These are phyloP conservation scores for Gambusia holbrooki DNA, from an alignment of 2,113 vertebrate species.

Conservation along the genomic window DNA sequence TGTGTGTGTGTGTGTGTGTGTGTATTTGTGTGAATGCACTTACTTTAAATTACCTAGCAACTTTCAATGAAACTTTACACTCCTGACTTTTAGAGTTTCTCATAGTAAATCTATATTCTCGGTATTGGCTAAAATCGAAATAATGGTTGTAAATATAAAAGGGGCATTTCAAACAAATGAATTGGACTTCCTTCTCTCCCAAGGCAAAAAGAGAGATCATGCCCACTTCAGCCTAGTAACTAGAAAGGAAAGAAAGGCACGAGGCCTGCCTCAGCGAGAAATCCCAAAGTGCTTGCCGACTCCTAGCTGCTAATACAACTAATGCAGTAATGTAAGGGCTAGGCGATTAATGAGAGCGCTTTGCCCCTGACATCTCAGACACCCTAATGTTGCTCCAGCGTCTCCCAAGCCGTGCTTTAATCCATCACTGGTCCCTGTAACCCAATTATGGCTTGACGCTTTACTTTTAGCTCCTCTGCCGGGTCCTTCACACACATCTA, in stretches of 20 bases:
- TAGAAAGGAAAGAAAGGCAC: slow-evolving; percentile 49
- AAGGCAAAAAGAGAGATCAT: slow-evolving; percentile 26
- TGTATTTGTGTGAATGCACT: slow-evolving; percentile 19
- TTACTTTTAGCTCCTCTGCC: slow-evolving; percentile 77
- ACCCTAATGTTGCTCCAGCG: slow-evolving; percentile 82
- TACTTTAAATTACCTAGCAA: slow-evolving; percentile 44
- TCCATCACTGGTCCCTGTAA: slow-evolving; percentile 83
- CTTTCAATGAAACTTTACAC: slow-evolving; percentile 38
- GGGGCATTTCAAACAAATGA: slow-evolving; percentile 21
- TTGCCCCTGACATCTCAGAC: slow-evolving; percentile 84
- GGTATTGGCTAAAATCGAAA: slow-evolving; percentile 22
- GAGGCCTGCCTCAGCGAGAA: slow-evolving; percentile 75
- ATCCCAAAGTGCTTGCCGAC: slow-evolving; percentile 80
- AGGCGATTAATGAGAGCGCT: slow-evolving; percentile 84
- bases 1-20: slow-evolving; percentile 8
- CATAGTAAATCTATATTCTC: slow-evolving; percentile 15
- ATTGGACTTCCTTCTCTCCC: slow-evolving; percentile 10
- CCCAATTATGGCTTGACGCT: slow-evolving; percentile 83
- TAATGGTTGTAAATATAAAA: slow-evolving; percentile 8
- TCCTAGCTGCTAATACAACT: slow-evolving; percentile 84
- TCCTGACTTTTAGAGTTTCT: slow-evolving; percentile 17
- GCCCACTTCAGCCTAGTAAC: slow-evolving; percentile 33
- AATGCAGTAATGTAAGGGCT: slow-evolving; percentile 83
- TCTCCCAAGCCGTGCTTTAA: slow-evolving; percentile 81
- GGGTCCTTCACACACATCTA: slow-evolving; percentile 76